Evolutionary conservation across 2,797 vertebrate species (phyloP), one percentile per base, ranked within the genome.

Genomic region (Clarias platycephalus): DNA sequence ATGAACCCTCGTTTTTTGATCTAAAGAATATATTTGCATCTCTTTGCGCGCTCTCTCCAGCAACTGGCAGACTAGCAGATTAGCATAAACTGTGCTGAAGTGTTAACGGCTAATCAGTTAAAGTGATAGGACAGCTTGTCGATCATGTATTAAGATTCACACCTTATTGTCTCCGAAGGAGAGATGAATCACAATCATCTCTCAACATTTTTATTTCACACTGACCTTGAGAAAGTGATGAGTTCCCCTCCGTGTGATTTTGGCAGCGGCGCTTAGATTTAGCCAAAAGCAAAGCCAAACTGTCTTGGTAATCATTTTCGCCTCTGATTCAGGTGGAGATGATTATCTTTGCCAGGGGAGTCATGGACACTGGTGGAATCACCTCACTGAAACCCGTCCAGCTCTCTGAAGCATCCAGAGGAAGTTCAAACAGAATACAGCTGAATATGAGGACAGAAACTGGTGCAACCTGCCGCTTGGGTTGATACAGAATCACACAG

Each of bases 361-460:
- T 80, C 84, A 81, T 90, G 90, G 85, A 89, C 83, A 85, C 85
- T 80, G 74, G 85, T 75, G 85, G 89, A 90, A 91, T 92, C 81
- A 84, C 80, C 72, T 57, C 58, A 44, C 66, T 88, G 88, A 91
- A 89, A 89, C 49, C 34, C 77, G 89, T 86, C 84, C 76, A 83
- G 81, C 79, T 79, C 83, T 84, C 78, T 34, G 75, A 87, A 86
- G 84, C 74, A 10, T 74, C 80, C 80, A 34, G 53, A 18, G 40
- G 40, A 72, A 49, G 49, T 37, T 26, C 24, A 26, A 49, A 70
- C 37, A 8, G 78, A 75, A 55, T 71, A 81, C 7, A 58, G 58
- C 31, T 4, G 58, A 40, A 18, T 53, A 22, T 1, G 4, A 20
- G 74, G 18, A 22, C 4, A 44, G n/a, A 40, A 62, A 62, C 7